phyloP scores from a whole-genome alignment of 2,797 vertebrate genomes.

The Arctocebus calabarensis region DNA sequence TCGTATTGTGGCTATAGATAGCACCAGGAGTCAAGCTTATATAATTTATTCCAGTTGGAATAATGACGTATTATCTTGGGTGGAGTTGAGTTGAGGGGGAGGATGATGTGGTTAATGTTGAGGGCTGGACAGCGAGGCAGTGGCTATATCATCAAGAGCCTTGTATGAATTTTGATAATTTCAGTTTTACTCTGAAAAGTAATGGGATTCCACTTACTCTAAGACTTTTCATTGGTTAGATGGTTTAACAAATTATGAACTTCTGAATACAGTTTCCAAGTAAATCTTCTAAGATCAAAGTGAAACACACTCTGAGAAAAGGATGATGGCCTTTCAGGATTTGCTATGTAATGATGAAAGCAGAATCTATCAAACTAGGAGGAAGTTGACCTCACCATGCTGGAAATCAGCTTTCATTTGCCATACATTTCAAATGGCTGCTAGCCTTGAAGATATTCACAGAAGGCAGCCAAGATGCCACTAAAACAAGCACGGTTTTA shows the following conservation, averaged over 20 bases:
- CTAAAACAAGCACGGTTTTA: conserved; percentile 62
- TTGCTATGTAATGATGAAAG: not conserved
- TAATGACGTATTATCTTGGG: not conserved
- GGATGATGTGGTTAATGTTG: not conserved
- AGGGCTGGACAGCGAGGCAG: not conserved
- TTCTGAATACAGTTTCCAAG: conserved; percentile 32
- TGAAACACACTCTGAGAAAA: not conserved
- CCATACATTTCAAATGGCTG: not conserved
- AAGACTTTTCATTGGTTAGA: not conserved
- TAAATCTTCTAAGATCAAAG: conserved; percentile 9
- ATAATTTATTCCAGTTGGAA: not conserved
- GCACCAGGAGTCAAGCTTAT: not conserved
- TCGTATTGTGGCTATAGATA: not conserved
- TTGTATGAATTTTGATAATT: not conserved
- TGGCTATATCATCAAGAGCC: not conserved
- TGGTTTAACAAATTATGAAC: not conserved
- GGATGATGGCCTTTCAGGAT: not conserved
- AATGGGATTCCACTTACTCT: not conserved
- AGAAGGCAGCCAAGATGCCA: conserved; percentile 44
- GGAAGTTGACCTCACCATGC: not conserved
- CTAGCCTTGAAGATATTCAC: not conserved
- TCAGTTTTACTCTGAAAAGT: conserved; percentile 42
- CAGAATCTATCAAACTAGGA: not conserved
- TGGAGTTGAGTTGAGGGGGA: not conserved
- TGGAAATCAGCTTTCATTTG: not conserved